phyloP scores from a whole-genome alignment of 2,113 vertebrate species.

The Corythaixoides concolor region DNA sequence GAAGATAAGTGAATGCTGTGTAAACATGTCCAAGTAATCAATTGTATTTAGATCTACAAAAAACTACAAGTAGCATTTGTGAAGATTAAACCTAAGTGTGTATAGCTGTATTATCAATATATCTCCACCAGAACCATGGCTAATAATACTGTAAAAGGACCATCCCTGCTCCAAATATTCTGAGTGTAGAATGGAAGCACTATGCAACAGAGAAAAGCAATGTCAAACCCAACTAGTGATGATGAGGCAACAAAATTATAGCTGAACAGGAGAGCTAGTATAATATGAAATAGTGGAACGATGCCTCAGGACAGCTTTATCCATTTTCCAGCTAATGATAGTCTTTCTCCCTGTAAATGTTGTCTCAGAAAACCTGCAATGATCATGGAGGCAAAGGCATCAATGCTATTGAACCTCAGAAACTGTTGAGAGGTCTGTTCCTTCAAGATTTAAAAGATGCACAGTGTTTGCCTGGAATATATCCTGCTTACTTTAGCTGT shows the following conservation, averaged over 20 bases:
- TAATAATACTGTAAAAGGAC: background rate
- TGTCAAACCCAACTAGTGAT: background rate
- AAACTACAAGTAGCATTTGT: background rate
- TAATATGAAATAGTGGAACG: background rate
- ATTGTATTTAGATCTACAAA: background rate
- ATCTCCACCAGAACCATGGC: background rate
- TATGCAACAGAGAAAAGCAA: background rate
- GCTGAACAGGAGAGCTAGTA: background rate
- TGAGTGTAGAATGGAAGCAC: background rate
- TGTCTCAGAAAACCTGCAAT: background rate
- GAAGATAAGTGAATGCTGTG: background rate
- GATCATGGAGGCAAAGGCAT: background rate
- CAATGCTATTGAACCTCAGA: background rate
- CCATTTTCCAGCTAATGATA: background rate
- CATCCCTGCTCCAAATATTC: background rate
- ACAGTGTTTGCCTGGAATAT: background rate
- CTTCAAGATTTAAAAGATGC: background rate
- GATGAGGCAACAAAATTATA: background rate
- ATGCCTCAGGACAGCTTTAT: background rate
- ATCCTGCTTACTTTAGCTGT: background rate
- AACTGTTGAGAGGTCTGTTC: background rate
- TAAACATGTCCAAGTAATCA: background rate
- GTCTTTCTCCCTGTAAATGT: background rate
- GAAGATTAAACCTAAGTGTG: background rate
- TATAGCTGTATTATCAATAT: background rate